Base-by-base conservation (phyloP, 2,888 invertebrate genomes). In the Cataglyphis livida region DNA sequence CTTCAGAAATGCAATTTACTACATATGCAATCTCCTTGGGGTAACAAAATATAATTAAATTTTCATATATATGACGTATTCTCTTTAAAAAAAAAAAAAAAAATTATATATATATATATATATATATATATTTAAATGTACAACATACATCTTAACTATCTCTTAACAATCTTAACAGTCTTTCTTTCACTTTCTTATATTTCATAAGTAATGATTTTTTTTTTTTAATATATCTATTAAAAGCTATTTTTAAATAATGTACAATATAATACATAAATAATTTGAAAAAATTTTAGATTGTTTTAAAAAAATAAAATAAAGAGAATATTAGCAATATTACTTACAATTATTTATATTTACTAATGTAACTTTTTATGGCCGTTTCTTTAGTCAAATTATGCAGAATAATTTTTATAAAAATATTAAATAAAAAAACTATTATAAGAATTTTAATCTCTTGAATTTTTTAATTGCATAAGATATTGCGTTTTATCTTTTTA, bases 21-120 rank as follows among this genome's bases (percentile, higher is more conserved):
- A 9, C n/a, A 59, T 3, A 25, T 59, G 9, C 38, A 57, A 59
- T 9, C 21, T 35, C 32, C 6, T 48, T 48, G 1, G n/a, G 1
- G 5, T 41, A 25, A 25, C 7, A 41, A 73, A 73, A 12, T 73
- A n/a, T 59, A 59, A 59, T 35, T 35, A 35, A 6, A 35, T 73
- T 57, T 10, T 12, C 41, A 6, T 2, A 18, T 41, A 12, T 54
- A 21, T 1, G 15, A 21, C 0, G 9, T 32, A 35, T 41, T 10
- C 12, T 41, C 10, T 41, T 41, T 3, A 41, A 9, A 12, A 41
- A 41, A 41, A 1, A 25, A 25, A 1, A 25, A n/a, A n/a, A n/a
- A n/a, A n/a, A n/a, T n/a, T 25, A 25, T 25, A 25, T 25, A 25
- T 25, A 25, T 25, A 25, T 25, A 25, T 25, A 25, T 25, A 25